These are phyloP conservation scores for Eulemur rufifrons DNA, from an alignment of 2,113 vertebrate species.

Conservation along the genomic window DNA sequence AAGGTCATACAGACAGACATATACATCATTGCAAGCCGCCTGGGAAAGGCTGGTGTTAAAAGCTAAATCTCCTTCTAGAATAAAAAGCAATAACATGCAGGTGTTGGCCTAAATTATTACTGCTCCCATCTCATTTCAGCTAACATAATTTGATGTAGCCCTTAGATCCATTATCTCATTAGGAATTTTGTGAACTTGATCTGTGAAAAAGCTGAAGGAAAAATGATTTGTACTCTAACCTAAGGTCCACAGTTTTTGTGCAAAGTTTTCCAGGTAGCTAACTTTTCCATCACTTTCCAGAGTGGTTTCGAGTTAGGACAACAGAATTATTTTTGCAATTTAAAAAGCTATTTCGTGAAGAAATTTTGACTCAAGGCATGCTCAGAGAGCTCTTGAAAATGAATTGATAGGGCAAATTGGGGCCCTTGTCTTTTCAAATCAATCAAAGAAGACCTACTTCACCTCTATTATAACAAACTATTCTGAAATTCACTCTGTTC, in stretches of 20 bases:
- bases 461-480: slow-evolving; percentile 15
- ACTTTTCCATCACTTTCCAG: neutral
- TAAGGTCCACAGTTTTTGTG: neutral
- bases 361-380: slow-evolving; percentile 37
- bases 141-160: slow-evolving; percentile 18
- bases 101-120: slow-evolving; percentile 40
- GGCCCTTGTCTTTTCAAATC: slow-evolving; percentile 48
- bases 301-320: neutral
- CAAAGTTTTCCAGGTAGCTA: neutral
- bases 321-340: slow-evolving; percentile 43
- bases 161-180: slow-evolving; percentile 33
- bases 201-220: slow-evolving; percentile 46
- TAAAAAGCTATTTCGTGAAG: slow-evolving; percentile 54
- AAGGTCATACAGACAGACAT: slow-evolving; percentile 36
- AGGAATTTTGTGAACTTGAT: slow-evolving; percentile 47
- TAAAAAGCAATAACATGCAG: slow-evolving; percentile 25
- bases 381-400: slow-evolving; percentile 52
- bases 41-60: slow-evolving; percentile 25
- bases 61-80: slow-evolving; percentile 26
- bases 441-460: slow-evolving; percentile 41
- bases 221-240: neutral
- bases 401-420: slow-evolving; percentile 15
- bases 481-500: slow-evolving; percentile 24
- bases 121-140: neutral
- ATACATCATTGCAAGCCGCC: neutral